A percentile compares a stretch with the other conserved stretches of the same genome.
phyloP scores from a whole-genome alignment of 2,113 vertebrate genomes.

The Lamprotornis superbus region DNA sequence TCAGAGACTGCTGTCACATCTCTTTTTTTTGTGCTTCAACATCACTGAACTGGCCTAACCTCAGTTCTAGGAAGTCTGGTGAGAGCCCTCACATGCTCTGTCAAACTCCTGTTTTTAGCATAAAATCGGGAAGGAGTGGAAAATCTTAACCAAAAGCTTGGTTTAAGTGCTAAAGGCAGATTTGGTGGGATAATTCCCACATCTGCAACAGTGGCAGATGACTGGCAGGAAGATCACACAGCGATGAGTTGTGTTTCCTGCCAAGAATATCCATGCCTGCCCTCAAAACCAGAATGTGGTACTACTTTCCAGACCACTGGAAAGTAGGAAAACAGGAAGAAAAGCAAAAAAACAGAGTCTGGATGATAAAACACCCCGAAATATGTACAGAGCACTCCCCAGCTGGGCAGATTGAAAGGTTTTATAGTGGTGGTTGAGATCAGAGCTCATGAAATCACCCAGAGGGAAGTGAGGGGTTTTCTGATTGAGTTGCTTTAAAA shows the following conservation, averaged over 20 bases:
- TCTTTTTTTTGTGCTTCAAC: not conserved
- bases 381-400: not conserved
- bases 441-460: not conserved
- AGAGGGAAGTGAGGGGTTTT: accelerated
- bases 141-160: not conserved
- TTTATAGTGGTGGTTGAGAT: not conserved
- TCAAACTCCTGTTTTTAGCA: not conserved
- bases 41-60: not conserved
- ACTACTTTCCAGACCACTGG: not conserved
- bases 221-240: not conserved
- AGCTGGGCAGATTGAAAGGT: not conserved
- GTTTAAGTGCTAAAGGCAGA: not conserved
- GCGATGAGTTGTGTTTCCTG: not conserved
- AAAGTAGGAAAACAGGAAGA: not conserved
- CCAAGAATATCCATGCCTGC: not conserved
- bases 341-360: not conserved
- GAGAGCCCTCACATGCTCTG: not conserved
- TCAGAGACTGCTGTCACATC: not conserved
- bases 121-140: not conserved
- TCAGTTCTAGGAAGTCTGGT: not conserved
- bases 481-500: not conserved
- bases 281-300: not conserved
- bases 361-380: not conserved
- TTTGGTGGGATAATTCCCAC: not conserved
- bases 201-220: not conserved